Base-by-base conservation (phyloP, 2,113 vertebrate genomes). In the Chionomys nivalis region DNA sequence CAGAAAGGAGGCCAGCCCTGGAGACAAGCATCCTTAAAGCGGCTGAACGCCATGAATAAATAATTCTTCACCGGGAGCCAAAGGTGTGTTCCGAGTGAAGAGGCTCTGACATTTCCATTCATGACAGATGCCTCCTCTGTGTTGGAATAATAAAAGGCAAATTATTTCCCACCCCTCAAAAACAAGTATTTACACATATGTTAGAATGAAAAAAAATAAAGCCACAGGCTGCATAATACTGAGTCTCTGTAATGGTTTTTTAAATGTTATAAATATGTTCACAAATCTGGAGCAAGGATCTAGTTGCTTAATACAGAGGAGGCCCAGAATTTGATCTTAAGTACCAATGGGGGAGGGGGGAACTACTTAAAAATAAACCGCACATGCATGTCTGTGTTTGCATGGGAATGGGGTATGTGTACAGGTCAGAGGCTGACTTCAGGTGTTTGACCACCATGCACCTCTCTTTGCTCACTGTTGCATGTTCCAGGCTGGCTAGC, bases 131-230 rank as follows among this genome's bases (percentile, higher is more conserved):
- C 90, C 92, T 89, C 90, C 81, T 55, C 52, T 23, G 0, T 83
- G 87, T 76, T 70, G 66, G 77, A 97, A 95, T 97, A 92, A 96
- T 81, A 96, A 87, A 89, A 58, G 95, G 24, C 85, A 68, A 86
- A 70, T 95, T 93, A 77, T 88, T 92, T 79, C 88, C 87, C 75
- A 39, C 66, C 65, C 12, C 70, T 49, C 14, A 65, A 65, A 70
- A 65, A 75, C 70, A 77, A 58, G 23, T 42, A 63, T 90, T 91
- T 94, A 52, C 77, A 63, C 76, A 70, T 36, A 95, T 72, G 81
- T 61, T 77, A 72, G 14, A 81, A 44, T 52, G 36, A 72, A 85
- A 88, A 88, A 52, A 61, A 47, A 91, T 79, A 58, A 91, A 79
- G n/a, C n/a, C 12, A 55, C 65, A 55, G 91, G 93, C 90, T 72